phyloP scores from a whole-genome alignment of 2,113 vertebrate genomes.

The Platycercus adscitus region DNA sequence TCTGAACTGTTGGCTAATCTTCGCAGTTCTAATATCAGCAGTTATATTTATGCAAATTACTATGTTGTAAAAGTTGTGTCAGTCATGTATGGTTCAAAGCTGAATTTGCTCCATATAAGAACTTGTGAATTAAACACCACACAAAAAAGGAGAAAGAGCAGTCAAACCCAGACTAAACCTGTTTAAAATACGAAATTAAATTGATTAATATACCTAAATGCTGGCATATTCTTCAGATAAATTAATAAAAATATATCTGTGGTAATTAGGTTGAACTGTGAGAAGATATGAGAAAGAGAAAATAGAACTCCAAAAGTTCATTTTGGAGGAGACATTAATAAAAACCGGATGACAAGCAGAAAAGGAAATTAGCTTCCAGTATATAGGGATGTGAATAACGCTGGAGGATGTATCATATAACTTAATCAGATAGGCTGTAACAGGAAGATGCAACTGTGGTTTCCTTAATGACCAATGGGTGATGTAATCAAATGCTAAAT shows the following conservation, averaged over 20 bases:
- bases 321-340: conserved; percentile 19
- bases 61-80: neutral
- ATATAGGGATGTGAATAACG: conserved; percentile 25
- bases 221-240: neutral
- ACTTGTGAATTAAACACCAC: neutral
- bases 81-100: neutral
- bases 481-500: conserved; percentile 64
- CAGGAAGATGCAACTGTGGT: conserved; percentile 60
- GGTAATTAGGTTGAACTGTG: neutral
- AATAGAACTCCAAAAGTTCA: neutral
- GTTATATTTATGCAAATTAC: neutral
- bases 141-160: neutral
- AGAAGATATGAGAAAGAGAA: neutral
- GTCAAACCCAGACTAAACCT: neutral
- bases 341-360: neutral
- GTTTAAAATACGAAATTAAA: neutral
- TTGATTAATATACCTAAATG: neutral
- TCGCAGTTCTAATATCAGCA: neutral
- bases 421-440: conserved; percentile 46
- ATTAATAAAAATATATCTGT: neutral
- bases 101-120: neutral
- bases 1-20: neutral
- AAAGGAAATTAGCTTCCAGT: conserved; percentile 51
- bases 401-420: conserved; percentile 50
- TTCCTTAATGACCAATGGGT: conserved; percentile 60